Conservation (phyloP, 2,888 invertebrate genomes). For the Agrilus cyanescens region DNA sequence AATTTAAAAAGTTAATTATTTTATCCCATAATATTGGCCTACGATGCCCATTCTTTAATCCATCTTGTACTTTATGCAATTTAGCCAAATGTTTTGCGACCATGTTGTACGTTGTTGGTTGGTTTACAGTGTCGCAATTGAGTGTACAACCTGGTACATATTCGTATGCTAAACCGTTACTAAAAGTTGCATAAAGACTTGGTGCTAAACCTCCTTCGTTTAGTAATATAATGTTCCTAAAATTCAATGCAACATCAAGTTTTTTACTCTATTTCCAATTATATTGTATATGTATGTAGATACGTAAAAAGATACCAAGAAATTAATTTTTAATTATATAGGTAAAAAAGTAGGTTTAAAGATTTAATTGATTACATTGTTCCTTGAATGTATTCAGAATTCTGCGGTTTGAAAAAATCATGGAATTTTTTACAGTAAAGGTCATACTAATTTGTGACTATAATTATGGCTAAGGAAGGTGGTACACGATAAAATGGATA, state of each 20-base stretch:
- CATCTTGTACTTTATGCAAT: slow-evolving; percentile 46
- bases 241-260: slow-evolving; percentile 14
- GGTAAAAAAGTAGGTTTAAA: too few relatives aligned
- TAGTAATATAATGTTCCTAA: slow-evolving; percentile 45
- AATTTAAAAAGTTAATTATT: slow-evolving; percentile 56
- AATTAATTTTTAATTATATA: too few relatives aligned
- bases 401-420: too few relatives aligned
- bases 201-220: slow-evolving; percentile 72
- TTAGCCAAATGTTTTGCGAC: slow-evolving; percentile 75
- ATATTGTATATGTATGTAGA: too few relatives aligned
- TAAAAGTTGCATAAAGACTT: slow-evolving; percentile 77
- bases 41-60: slow-evolving; percentile 36
- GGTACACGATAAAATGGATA: too few relatives aligned
- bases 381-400: too few relatives aligned
- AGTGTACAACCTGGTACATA: slow-evolving; percentile 74
- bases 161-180: slow-evolving; percentile 88
- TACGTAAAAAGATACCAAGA: background rate
- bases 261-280: slow-evolving; percentile 2
- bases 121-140: slow-evolving; percentile 48
- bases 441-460: too few relatives aligned
- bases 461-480: too few relatives aligned
- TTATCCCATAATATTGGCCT: slow-evolving; percentile 68
- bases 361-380: too few relatives aligned
- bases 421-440: too few relatives aligned
- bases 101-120: slow-evolving; percentile 55